Conservation (phyloP, 1,140 invertebrate species). For the Centruroides sculpturatus region DNA sequence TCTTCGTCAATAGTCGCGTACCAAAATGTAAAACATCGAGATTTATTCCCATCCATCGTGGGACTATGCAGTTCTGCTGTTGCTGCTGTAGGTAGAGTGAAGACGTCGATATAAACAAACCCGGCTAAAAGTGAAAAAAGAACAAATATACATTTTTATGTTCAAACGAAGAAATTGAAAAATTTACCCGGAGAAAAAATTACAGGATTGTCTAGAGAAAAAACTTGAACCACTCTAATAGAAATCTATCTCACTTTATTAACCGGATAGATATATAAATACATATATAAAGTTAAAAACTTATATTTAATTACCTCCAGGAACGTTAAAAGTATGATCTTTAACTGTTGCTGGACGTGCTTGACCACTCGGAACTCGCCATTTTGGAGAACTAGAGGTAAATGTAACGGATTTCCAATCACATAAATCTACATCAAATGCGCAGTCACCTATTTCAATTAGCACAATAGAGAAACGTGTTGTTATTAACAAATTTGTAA, state of each 20-base stretch:
- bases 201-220: too few species aligned
- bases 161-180: too few species aligned
- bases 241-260: too few species aligned
- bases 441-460: constrained; percentile 5
- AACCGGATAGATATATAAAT: too few species aligned
- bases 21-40: constrained; percentile 12
- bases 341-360: constrained; percentile 10
- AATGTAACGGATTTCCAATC: constrained; percentile 8
- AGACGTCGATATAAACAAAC: constrained; percentile 12
- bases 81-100: constrained; percentile 1
- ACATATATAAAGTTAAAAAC: background rate
- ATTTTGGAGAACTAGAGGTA: constrained; percentile 1
- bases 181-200: too few species aligned
- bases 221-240: too few species aligned
- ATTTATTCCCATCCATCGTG: constrained; percentile 1
- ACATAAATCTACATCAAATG: constrained; percentile 10
- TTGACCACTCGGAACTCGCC: constrained; percentile 8
- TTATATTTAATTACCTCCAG: constrained; percentile 2
- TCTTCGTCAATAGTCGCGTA: constrained; percentile 7
- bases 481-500: background rate
- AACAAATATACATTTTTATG: background rate
- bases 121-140: constrained; percentile 1
- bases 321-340: constrained; percentile 12
- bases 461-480: too few species aligned
- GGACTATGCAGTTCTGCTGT: constrained; percentile 5